Evolutionary conservation across 2,888 invertebrate genomes (phyloP).

Genomic region (Campopleginae sp.): DNA sequence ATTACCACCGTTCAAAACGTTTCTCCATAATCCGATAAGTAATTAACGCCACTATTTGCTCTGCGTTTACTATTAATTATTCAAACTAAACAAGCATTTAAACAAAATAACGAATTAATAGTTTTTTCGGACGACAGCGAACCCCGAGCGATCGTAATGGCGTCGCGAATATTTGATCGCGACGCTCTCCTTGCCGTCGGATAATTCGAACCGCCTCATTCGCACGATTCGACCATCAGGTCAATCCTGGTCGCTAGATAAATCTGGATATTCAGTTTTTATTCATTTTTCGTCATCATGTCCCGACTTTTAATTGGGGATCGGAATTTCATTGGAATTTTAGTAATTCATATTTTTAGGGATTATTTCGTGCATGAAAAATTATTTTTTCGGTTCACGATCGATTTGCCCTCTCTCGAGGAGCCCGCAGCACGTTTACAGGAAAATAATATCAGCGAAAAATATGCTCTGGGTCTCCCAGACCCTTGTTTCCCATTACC

Average conservation of each 20-base stretch:
- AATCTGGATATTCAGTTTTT: not conserved
- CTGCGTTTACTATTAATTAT: not conserved
- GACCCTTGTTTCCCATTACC: not conserved
- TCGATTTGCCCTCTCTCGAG: not conserved
- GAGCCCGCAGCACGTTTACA: not conserved
- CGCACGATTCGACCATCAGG: not conserved
- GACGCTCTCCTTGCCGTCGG: constrained; percentile 57
- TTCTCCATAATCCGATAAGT: constrained; percentile 21
- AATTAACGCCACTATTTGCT: not conserved
- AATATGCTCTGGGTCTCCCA: not conserved
- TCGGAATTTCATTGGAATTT: not conserved
- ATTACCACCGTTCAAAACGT: constrained; percentile 12
- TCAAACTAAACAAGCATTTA: not conserved
- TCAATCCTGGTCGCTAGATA: not conserved
- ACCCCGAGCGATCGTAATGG: not conserved
- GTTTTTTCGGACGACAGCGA: not conserved
- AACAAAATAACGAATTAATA: not conserved
- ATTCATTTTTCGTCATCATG: not conserved
- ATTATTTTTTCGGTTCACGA: not conserved
- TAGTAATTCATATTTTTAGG: not conserved
- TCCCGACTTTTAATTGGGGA: not conserved
- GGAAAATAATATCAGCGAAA: not conserved
- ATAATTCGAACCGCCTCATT: not conserved
- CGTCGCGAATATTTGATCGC: constrained; percentile 18
- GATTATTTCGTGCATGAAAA: too few relatives aligned